These are phyloP conservation scores for Apus apus DNA, from an alignment of 2,113 vertebrate genomes.

Conservation along the genomic window DNA sequence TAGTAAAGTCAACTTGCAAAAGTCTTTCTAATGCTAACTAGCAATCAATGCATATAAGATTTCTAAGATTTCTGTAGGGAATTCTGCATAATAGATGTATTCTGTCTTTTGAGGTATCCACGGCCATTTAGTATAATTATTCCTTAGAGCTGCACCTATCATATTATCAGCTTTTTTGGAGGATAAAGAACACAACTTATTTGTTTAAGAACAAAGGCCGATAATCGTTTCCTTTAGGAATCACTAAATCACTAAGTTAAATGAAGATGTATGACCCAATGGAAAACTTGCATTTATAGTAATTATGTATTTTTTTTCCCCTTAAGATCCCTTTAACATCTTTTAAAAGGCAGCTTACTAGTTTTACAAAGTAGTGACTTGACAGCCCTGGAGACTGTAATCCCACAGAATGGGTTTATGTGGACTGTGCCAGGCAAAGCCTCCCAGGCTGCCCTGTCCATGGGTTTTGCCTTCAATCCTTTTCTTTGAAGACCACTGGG, in stretches of 20 bases:
- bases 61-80: slow-evolving; percentile 82
- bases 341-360: slow-evolving; percentile 6
- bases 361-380: neutral
- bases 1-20: slow-evolving; percentile 72
- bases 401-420: neutral
- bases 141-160: slow-evolving; percentile 76
- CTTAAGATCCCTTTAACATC: slow-evolving; percentile 4
- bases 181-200: slow-evolving; percentile 76
- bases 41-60: slow-evolving; percentile 80
- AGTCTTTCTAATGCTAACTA: slow-evolving; percentile 81
- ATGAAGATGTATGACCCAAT: slow-evolving; percentile 66
- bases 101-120: slow-evolving; percentile 78
- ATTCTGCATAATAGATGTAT: slow-evolving; percentile 78
- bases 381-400: neutral
- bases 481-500: neutral
- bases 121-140: slow-evolving; percentile 78
- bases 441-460: neutral
- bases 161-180: slow-evolving; percentile 72
- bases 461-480: neutral
- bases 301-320: slow-evolving; percentile 44
- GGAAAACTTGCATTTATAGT: slow-evolving; percentile 63
- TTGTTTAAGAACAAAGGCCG: slow-evolving; percentile 78
- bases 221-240: slow-evolving; percentile 75
- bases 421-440: neutral
- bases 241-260: slow-evolving; percentile 64